A percentile compares a stretch with the other conserved stretches of the same genome.
phyloP scores from a whole-genome alignment of 1,140 invertebrate genomes.

The Chironomus striatipennis region DNA sequence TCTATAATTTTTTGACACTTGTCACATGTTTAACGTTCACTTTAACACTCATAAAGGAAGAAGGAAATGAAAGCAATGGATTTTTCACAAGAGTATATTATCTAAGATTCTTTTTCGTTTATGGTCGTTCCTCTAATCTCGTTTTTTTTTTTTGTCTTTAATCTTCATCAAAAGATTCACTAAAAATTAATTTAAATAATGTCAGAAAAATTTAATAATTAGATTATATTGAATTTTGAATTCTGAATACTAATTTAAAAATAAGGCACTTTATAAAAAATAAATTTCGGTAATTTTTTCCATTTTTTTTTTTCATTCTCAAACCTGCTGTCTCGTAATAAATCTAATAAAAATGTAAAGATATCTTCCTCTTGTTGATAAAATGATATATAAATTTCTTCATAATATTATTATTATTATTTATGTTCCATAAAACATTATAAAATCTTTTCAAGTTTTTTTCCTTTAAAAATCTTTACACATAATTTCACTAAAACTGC shows the following conservation, averaged over 20 bases:
- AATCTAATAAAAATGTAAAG: too few relatives aligned
- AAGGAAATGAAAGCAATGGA: not conserved
- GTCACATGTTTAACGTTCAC: not conserved
- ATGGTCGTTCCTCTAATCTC: too few relatives aligned
- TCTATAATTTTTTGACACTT: not conserved
- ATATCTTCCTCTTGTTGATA: too few relatives aligned
- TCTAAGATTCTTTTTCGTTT: not conserved
- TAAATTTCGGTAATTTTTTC: not conserved
- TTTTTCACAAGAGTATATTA: not conserved
- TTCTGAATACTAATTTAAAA: not conserved
- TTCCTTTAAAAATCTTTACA: not conserved
- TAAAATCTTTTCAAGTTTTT: not conserved
- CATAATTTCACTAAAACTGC: slow-evolving; percentile 7
- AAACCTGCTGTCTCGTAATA: not conserved
- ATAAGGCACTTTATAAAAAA: slow-evolving; percentile 5
- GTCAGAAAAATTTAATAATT: not conserved
- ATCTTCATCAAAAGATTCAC: not conserved
- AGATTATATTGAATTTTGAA: not conserved
- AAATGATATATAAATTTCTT: not conserved
- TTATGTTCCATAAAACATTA: not conserved
- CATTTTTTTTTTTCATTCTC: not conserved
- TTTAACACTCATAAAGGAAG: not conserved
- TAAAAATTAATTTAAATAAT: not conserved
- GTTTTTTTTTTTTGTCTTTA: not conserved
- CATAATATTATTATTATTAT: not conserved